These are phyloP conservation scores for Bathynomus jamesi DNA, from an alignment of 1,140 invertebrate species.

Conservation along the genomic window DNA sequence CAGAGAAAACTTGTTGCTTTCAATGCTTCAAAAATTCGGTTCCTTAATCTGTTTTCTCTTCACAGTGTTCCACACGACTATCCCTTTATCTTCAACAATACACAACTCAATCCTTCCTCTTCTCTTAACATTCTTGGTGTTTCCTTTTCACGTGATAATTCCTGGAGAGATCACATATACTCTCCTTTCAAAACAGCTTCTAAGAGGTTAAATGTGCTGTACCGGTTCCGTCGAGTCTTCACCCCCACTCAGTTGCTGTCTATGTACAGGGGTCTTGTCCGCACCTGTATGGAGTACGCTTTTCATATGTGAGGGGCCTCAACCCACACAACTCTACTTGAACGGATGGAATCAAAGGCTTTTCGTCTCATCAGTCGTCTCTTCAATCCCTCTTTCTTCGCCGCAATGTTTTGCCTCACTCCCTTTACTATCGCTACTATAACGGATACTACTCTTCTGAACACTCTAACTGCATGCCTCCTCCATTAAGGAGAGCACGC, in stretches of 20 bases:
- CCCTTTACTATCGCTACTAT: background rate
- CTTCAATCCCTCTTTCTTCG: background rate
- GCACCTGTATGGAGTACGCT: background rate
- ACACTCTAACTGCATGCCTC: background rate
- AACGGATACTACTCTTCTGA: background rate
- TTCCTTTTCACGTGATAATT: too few species aligned
- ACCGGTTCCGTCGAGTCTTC: background rate
- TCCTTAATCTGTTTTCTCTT: too few species aligned
- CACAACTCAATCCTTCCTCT: too few species aligned
- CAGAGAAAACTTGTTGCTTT: too few species aligned
- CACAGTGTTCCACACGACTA: too few species aligned
- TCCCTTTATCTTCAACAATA: too few species aligned
- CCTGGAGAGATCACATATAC: too few species aligned
- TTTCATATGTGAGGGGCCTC: background rate
- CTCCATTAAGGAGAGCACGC: too few species aligned
- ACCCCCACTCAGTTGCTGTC: background rate
- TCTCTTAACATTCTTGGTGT: too few species aligned
- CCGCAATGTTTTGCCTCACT: background rate
- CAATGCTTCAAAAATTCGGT: too few species aligned
- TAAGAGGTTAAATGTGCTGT: too few species aligned
- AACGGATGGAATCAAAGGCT: background rate
- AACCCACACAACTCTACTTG: background rate
- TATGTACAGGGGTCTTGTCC: background rate
- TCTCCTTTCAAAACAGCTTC: too few species aligned
- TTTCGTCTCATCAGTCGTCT: background rate